Evolutionary conservation across 2,113 vertebrate species (phyloP), one percentile per base, ranked within the genome.

Genomic region (Brachionichthys hirsutus): DNA sequence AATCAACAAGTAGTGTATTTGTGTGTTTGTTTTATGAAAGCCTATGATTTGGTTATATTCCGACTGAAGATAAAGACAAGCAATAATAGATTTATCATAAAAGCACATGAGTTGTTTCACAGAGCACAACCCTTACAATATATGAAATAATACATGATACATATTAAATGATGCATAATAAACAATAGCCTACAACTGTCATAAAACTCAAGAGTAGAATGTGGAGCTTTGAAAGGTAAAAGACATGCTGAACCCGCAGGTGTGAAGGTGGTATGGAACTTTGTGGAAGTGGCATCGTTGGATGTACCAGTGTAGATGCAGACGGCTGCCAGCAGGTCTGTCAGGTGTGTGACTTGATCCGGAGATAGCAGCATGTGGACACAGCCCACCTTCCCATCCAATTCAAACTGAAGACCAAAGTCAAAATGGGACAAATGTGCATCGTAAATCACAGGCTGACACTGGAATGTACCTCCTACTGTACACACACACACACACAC

Each of bases 331-430:
- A 96, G 69, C 30, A 97, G 89, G 62, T 93, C 92, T 7, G 87
- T 92, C 64, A 97, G 89, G 69, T 91, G 88, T 58, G 83, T 89
- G 64, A 95, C 91, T 83, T 95, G 94, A 81, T 59, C 84, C 1
- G 94, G 94, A 55, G 91, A 91, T 51, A 95, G 89, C 75, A 97
- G 89, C 80, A 97, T 78, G 81, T 95, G 94, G 67, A 96, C 82
- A 24, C 93, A 94, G 42, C 94, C 94, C 66, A 95, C 85, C 75
- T 94, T 94, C 40, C 94, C 95, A 17, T 94, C 92, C 62, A 97
- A 84, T 73, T 95, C 94, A 88, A 96, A 87, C 95, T 97, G 77
- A 66, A 12, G n/a, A 58, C 54, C 34, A 11, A 13, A 62, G 9
- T 38, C 24, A 53, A 19, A 12, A 49, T 14, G 3, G 41, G 50